A percentile compares a stretch with the other conserved stretches of the same genome.
These are phyloP conservation scores for Anniella stebbinsi DNA, from an alignment of 2,797 vertebrate species.

Conservation along the genomic window DNA sequence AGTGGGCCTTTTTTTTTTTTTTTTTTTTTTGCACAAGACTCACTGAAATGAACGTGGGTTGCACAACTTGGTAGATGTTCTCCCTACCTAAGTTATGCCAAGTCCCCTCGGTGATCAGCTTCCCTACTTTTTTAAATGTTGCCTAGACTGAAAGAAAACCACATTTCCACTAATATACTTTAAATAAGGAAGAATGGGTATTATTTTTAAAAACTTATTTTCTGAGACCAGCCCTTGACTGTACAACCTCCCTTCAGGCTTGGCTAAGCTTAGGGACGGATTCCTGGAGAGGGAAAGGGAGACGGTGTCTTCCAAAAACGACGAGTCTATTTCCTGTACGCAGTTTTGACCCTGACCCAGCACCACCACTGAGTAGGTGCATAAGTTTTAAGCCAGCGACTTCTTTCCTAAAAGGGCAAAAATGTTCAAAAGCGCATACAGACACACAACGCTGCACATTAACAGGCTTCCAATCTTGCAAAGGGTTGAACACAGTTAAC, in stretches of 20 bases:
- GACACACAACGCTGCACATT: background rate
- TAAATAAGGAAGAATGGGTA: background rate
- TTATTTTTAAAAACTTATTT: constrained; percentile 45
- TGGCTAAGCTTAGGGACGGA: constrained; percentile 68
- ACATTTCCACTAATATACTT: background rate
- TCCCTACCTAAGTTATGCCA: constrained; percentile 25
- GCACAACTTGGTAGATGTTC: background rate
- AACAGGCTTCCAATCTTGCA: background rate
- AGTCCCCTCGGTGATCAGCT: constrained; percentile 56
- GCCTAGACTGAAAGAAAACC: constrained; percentile 54
- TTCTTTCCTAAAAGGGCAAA: constrained; percentile 37
- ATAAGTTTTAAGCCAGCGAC: constrained; percentile 40
- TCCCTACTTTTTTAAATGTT: constrained; percentile 56
- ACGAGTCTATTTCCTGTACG: constrained; percentile 69
- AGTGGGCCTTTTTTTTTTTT: too few species aligned
- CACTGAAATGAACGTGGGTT: background rate
- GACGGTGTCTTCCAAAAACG: constrained; percentile 65
- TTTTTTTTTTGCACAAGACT: background rate
- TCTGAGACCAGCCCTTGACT: constrained; percentile 78
- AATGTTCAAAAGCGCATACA: background rate
- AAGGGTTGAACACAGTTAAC: background rate
- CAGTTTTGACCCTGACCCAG: constrained; percentile 68
- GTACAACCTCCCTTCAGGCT: constrained; percentile 72
- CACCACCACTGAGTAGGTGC: constrained; percentile 45
- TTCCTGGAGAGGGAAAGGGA: constrained; percentile 63